Conservation (phyloP, 2,113 vertebrate species). For the Tachuris rubrigastra region DNA sequence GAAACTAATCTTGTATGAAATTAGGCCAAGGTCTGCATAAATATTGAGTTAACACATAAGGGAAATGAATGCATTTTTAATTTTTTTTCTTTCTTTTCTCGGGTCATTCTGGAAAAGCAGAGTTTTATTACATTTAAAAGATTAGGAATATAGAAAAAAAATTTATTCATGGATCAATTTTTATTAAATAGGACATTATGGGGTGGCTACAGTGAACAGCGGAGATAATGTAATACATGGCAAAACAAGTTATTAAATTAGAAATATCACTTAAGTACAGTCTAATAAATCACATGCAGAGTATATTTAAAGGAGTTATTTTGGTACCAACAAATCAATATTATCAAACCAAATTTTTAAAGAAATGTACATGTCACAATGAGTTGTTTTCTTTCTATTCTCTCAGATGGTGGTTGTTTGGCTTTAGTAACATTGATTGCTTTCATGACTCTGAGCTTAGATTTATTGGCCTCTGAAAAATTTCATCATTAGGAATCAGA, state of each 20-base stretch:
- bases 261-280: not conserved
- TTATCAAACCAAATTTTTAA: not conserved
- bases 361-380: not conserved
- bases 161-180: not conserved
- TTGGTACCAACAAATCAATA: not conserved
- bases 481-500: not conserved
- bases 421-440: not conserved
- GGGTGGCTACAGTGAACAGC: not conserved
- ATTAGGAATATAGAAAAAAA: not conserved
- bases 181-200: not conserved
- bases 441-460: conserved; percentile 2
- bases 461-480: conserved; percentile 24
- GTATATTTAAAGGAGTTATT: not conserved
- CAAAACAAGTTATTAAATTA: not conserved
- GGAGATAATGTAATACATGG: not conserved
- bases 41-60: conserved; percentile 33
- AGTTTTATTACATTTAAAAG: not conserved
- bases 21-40: conserved; percentile 58
- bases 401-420: not conserved
- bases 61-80: conserved; percentile 38
- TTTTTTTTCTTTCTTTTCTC: conserved; percentile 29
- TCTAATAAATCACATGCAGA: not conserved
- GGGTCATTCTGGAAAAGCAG: not conserved
- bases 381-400: not conserved
- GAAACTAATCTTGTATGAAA: conserved; percentile 64